Evolutionary conservation across 2,113 vertebrate species (phyloP).

Genomic region (Pelmatolapia mariae): DNA sequence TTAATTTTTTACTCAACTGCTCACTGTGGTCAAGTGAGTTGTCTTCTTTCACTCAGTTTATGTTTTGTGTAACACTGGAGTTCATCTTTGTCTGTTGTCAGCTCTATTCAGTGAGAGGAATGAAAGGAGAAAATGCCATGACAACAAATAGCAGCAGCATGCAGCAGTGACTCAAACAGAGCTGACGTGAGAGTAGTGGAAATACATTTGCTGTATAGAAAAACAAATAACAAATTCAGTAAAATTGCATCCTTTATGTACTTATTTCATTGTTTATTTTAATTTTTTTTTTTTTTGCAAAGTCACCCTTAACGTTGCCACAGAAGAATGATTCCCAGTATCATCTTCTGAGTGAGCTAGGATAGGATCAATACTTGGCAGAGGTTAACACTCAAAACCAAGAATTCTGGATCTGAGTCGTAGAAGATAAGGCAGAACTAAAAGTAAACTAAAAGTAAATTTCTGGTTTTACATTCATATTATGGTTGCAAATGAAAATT

Average conservation of each 20-base stretch:
- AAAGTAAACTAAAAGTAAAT: neutral
- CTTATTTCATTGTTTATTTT: neutral
- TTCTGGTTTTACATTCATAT: neutral
- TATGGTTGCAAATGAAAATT: neutral
- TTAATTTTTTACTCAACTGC: neutral
- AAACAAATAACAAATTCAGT: neutral
- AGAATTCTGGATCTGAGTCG: neutral
- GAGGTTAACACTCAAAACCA: neutral
- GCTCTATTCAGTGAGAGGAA: neutral
- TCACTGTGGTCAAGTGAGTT: neutral
- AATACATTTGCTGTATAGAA: neutral
- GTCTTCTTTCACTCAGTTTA: neutral
- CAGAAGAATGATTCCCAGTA: neutral
- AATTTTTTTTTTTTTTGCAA: neutral
- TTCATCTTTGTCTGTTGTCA: neutral
- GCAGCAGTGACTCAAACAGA: neutral
- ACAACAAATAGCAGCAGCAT: neutral
- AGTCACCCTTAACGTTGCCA: neutral
- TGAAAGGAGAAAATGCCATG: neutral
- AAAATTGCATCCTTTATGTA: accelerated
- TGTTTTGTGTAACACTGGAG: neutral
- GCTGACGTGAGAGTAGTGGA: neutral
- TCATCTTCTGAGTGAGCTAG: neutral
- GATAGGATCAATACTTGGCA: neutral
- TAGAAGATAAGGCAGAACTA: neutral